These are phyloP conservation scores for Coptodon bakossiorum DNA, from an alignment of 2,113 vertebrate species.

Conservation along the genomic window DNA sequence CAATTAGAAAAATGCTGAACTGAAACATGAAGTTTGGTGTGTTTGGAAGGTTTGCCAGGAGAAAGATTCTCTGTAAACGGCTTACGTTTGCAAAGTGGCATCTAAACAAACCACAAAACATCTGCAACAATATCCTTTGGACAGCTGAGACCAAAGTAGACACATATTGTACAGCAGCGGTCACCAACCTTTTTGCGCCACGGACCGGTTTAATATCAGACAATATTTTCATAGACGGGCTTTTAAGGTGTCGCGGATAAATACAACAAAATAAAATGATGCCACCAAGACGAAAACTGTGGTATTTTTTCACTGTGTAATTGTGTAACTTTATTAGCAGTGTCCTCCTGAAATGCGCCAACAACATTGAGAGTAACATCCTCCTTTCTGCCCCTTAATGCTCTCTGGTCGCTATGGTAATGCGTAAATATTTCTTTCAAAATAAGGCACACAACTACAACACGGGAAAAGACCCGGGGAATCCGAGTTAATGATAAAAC, in stretches of 20 bases:
- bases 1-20: not conserved
- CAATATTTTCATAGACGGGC: not conserved
- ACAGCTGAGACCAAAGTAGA: not conserved
- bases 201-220: not conserved
- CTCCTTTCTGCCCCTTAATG: not conserved
- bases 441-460: not conserved
- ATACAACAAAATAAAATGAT: not conserved
- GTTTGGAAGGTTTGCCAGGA: not conserved
- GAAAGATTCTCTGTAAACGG: not conserved
- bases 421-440: not conserved
- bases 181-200: not conserved
- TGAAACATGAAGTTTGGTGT: not conserved
- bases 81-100: not conserved
- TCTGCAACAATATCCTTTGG: not conserved
- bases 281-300: not conserved
- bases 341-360: accelerated
- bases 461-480: accelerated
- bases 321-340: not conserved
- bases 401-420: not conserved
- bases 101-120: not conserved
- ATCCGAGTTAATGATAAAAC: accelerated
- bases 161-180: not conserved
- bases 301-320: not conserved
- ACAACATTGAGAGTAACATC: not conserved
- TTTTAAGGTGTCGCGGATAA: not conserved